Percentiles rank a stretch among this genome's conserved stretches.
phyloP scores from a whole-genome alignment of 2,797 vertebrate genomes.

The Lerista edwardsae region DNA sequence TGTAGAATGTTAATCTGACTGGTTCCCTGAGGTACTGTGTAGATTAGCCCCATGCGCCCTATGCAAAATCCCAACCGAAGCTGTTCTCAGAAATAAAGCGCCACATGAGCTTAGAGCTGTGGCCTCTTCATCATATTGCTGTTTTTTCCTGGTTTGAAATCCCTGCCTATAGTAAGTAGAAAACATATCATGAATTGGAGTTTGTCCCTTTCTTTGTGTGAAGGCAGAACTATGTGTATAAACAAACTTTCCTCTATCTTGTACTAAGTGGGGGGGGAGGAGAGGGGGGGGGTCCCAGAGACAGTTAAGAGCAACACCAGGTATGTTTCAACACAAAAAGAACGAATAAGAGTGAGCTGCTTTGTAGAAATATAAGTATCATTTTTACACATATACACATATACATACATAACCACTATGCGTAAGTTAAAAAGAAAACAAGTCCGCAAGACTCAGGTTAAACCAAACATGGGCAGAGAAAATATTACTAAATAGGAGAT shows the following conservation, averaged over 20 bases:
- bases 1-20: conserved; percentile 42
- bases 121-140: background rate
- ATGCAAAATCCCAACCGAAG: conserved; percentile 51
- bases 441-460: no score
- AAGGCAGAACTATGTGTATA: background rate
- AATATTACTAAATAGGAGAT: no score
- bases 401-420: no score
- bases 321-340: background rate
- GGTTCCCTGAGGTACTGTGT: conserved; percentile 41
- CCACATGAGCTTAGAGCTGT: background rate
- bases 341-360: background rate
- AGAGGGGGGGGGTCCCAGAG: no score
- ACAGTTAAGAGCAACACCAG: background rate
- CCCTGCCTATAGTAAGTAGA: background rate
- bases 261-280: background rate
- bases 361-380: background rate
- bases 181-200: background rate
- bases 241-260: background rate
- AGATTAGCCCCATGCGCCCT: conserved; percentile 55
- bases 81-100: conserved; percentile 54
- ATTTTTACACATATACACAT: no score
- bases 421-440: no score
- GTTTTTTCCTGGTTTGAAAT: background rate
- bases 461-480: no score
- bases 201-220: background rate